Conservation (phyloP, 2,888 invertebrate genomes). For the Lycophotia porphyrea region DNA sequence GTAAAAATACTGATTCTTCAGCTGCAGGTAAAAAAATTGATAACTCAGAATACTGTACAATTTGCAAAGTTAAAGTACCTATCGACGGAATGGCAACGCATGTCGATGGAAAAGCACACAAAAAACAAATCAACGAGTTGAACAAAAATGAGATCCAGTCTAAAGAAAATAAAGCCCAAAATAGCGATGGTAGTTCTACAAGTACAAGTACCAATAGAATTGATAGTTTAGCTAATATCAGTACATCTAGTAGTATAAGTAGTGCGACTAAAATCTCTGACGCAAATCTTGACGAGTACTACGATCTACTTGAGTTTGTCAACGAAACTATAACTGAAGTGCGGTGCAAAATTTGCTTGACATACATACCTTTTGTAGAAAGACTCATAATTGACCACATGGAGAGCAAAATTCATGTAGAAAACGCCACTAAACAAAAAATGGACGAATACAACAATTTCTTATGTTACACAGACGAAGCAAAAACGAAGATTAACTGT, state of each 20-base stretch:
- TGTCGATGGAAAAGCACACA: conserved; percentile 10
- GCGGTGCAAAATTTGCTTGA: conserved; percentile 32
- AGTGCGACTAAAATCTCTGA: fast-evolving
- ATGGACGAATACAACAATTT: not conserved
- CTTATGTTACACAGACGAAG: not conserved
- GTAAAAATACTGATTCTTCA: not conserved
- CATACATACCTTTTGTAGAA: not conserved
- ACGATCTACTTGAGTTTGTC: not conserved
- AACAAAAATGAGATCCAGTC: not conserved
- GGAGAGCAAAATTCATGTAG: not conserved
- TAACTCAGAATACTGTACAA: conserved; percentile 2
- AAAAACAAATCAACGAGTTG: not conserved
- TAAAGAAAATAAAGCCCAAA: conserved; percentile 1
- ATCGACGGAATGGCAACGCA: conserved; percentile 17
- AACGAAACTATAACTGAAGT: not conserved
- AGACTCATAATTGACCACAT: conserved; percentile 19
- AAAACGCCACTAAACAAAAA: not conserved
- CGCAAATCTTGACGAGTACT: not conserved
- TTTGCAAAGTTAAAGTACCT: conserved; percentile 42
- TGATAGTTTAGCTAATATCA: no score
- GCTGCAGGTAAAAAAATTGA: not conserved
- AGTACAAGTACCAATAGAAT: not conserved
- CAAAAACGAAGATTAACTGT: not conserved
- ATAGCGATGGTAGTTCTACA: no score
- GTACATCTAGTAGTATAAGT: not conserved